Evolutionary conservation across 2,888 invertebrate species (phyloP), one percentile per base, ranked within the genome.

Genomic region (Pammene fasciana): DNA sequence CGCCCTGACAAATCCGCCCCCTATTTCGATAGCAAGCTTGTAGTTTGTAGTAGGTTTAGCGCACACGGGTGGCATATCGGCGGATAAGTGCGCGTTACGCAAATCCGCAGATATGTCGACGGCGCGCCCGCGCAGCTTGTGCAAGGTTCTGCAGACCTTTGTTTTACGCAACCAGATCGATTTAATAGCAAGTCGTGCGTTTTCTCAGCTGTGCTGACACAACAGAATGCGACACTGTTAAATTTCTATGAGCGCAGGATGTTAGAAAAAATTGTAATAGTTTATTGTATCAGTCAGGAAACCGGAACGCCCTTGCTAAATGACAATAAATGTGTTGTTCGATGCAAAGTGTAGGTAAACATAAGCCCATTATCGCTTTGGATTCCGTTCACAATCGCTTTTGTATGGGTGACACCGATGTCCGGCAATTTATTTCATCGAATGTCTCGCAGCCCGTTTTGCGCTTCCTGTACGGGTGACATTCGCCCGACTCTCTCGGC

Each of bases 71-170:
- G 82, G 82, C 75, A 86, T 90, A 89, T 89, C 87, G 85, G 85
- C 86, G 92, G 91, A 91, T 92, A 92, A 91, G 90, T 90, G 87
- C 88, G 89, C 85, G 82, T 92, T 92, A 92, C 92, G 92, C 91
- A 92, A 92, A 92, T 90, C 89, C 83, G 88, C 88, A 92, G 92
- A 92, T 92, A 92, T 92, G 91, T 92, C 87, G 88, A 78, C 83
- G 87, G 78, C 84, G 87, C 88, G 85, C 87, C 87, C 70, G 88
- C 76, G 71, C 74, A 88, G 90, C 90, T 92, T 92, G 89, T 92
- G 92, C 92, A 92, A 92, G 92, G 90, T 87, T 91, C 89, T 86
- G 87, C 90, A 92, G 92, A 92, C 92, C 92, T 92, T 92, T 92
- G 92, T 92, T 92, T 92, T 92, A 91, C 90, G 92, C 92, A 92